Percentiles rank a stretch among this genome's conserved stretches.
Conservation (phyloP, 2,797 vertebrate genomes). For the Miichthys miiuy region DNA sequence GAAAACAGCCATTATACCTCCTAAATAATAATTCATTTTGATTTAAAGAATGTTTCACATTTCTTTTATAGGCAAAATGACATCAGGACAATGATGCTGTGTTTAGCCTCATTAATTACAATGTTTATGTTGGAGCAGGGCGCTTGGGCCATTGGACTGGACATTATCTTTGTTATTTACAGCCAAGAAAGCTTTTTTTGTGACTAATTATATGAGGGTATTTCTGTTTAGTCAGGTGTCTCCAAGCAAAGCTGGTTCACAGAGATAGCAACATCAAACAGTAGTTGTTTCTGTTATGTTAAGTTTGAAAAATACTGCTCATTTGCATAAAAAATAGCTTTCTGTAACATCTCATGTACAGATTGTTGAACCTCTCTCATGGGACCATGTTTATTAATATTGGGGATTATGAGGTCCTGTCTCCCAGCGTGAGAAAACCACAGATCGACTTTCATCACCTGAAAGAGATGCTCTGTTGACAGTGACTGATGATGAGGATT, state of each 20-base stretch:
- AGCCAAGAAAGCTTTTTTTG: constrained; percentile 39
- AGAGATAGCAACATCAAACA: constrained; percentile 34
- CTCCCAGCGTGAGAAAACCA: constrained; percentile 7
- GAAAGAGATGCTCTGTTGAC: constrained; percentile 33
- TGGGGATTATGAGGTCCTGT: constrained; percentile 34
- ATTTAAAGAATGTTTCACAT: constrained; percentile 27
- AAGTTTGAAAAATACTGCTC: not conserved
- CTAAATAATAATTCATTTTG: constrained; percentile 34
- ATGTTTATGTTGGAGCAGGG: constrained; percentile 55
- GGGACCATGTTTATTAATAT: constrained; percentile 24
- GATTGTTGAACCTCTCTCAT: constrained; percentile 8
- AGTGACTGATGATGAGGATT: constrained; percentile 43
- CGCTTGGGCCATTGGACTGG: constrained; percentile 34
- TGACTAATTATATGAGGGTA: constrained; percentile 44
- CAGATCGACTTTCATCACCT: constrained; percentile 33
- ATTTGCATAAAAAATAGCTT: constrained; percentile 34
- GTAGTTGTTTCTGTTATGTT: constrained; percentile 20
- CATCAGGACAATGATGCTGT: constrained; percentile 44
- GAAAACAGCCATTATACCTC: constrained; percentile 12
- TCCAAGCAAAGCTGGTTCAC: constrained; percentile 44
- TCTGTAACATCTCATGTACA: constrained; percentile 3
- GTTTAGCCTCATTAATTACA: constrained; percentile 60
- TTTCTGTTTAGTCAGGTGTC: constrained; percentile 57
- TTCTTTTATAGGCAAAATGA: constrained; percentile 24
- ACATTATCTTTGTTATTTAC: constrained; percentile 54